These are phyloP conservation scores for Hippotragus niger DNA, from an alignment of 2,113 vertebrate species.

Conservation along the genomic window DNA sequence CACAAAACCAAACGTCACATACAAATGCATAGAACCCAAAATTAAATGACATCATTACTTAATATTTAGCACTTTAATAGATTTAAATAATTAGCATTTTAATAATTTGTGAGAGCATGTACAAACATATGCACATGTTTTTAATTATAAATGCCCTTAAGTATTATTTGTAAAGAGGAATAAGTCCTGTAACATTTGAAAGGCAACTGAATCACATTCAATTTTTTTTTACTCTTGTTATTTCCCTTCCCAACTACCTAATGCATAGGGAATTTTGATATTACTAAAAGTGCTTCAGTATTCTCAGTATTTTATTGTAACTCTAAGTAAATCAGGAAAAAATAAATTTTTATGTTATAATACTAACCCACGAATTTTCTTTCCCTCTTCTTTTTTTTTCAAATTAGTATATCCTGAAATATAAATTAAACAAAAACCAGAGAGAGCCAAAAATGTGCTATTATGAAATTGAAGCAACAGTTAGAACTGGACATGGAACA, in stretches of 20 bases:
- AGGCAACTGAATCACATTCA: rapidly evolving
- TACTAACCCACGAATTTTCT: not conserved
- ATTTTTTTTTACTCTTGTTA: not conserved
- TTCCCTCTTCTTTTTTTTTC: not conserved
- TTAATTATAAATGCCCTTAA: not conserved
- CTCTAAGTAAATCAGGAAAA: not conserved
- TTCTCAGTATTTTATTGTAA: not conserved
- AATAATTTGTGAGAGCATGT: not conserved
- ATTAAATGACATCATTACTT: not conserved
- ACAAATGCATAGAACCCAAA: not conserved
- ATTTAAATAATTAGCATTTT: not conserved
- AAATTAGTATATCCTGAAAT: not conserved
- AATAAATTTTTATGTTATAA: not conserved
- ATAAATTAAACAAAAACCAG: not conserved
- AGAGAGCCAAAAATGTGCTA: not conserved
- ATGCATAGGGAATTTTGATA: not conserved
- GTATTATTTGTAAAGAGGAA: not conserved
- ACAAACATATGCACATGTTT: not conserved
- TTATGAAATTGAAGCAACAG: not conserved
- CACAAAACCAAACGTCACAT: not conserved
- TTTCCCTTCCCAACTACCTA: not conserved
- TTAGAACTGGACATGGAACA: too few relatives aligned
- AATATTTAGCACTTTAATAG: not conserved
- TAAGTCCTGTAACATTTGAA: not conserved
- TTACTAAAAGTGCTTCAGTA: not conserved